Evolutionary conservation across 2,113 vertebrate genomes (phyloP).

Genomic region (Falco punctatus): DNA sequence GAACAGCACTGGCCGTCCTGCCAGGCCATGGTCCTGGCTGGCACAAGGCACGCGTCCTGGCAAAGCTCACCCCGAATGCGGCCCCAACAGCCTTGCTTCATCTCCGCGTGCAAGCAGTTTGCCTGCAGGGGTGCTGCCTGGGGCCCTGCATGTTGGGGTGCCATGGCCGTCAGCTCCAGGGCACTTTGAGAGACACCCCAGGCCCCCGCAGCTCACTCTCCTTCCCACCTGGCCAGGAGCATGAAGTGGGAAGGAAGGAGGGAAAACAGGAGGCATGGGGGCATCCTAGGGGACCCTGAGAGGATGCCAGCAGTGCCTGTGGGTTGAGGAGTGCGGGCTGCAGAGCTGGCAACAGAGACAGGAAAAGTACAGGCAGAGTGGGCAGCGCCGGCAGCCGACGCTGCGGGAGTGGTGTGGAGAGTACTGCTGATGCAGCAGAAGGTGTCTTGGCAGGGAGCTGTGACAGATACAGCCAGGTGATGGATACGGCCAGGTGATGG

Average conservation of each 20-base stretch:
- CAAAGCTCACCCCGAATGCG: neutral
- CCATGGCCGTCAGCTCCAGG: neutral
- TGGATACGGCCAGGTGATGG: neutral
- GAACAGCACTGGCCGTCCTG: neutral
- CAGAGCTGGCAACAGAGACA: conserved; percentile 9
- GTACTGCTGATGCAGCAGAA: conserved; percentile 44
- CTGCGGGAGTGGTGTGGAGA: neutral
- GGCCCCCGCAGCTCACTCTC: neutral
- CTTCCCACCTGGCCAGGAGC: neutral
- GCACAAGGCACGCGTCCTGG: neutral
- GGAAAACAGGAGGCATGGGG: neutral
- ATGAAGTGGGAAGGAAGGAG: neutral
- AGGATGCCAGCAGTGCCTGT: neutral
- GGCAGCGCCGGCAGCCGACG: neutral
- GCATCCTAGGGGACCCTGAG: neutral
- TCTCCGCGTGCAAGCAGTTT: neutral
- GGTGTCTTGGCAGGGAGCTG: neutral
- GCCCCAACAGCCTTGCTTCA: fast-evolving
- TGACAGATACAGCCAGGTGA: neutral
- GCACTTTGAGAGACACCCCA: neutral
- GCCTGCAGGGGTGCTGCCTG: neutral
- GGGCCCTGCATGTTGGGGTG: fast-evolving
- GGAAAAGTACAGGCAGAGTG: neutral
- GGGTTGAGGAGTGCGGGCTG: neutral
- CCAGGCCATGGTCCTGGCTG: neutral